Evolutionary conservation across 2,113 vertebrate species (phyloP), one percentile per base, ranked within the genome.

Genomic region (Paraplagusia blochii): DNA sequence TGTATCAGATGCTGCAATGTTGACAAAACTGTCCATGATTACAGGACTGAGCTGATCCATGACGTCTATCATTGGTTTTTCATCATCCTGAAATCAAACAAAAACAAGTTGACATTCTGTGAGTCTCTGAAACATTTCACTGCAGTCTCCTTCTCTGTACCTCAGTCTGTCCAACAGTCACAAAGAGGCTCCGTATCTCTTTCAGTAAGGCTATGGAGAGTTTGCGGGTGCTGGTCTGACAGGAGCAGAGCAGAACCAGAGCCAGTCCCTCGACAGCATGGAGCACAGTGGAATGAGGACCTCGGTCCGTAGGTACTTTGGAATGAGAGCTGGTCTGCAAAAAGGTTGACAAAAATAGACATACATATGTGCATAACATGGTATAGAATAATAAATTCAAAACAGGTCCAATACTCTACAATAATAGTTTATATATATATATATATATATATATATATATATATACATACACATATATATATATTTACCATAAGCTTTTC

Each of bases 1-100:
- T 14, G 95, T 92, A 81, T 99, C 95, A 0, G 94, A 98, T 69
- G 92, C 92, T 3, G 93, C 92, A 42, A 97, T 93, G 7, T 95
- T 94, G 85, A 94, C 92, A 69, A 98, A 97, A 81, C 94, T 97
- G 58, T 98, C 94, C 53, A 98, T 85, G 79, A 99, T 94, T 45
- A 90, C 89, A 58, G 95, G 93, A 84, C 95, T 97, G 62, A 99
- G 81, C 11, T 96, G 95, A 84, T 99, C 96, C 97, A 99, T 94
- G 39, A 98, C 91, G 83, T 98, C 97, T 52, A 99, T 95, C 95
- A 99, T 94, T 8, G 95, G 93, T 74, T 92, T 95, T 81, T 99
- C 96, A 18, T 98, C 97, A 53, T 97, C 95, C 97, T 99, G 86
- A 8, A 63, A 8, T 44, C n/a, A 44, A n/a, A 40, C 10, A 79